Evolutionary conservation across 2,797 vertebrate genomes (phyloP), one percentile per base, ranked within the genome.

Genomic region (Varecia variegata): DNA sequence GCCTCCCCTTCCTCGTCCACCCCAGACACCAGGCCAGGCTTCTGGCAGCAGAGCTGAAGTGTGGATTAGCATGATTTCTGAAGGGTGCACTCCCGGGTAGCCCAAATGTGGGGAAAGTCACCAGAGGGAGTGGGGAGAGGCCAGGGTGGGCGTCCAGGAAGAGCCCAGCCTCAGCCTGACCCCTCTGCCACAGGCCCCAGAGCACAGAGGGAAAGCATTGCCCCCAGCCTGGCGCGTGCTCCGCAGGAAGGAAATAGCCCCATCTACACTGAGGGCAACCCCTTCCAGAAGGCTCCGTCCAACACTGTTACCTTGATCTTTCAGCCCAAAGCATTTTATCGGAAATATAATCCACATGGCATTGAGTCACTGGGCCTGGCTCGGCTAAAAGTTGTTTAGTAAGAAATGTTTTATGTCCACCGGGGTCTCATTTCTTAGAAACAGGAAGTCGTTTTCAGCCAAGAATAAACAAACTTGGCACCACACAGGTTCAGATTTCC

Each of bases 401-500:
- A 83, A 94, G 91, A 92, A 62, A 56, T 52, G 40, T 25, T 96
- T 93, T 38, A 11, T 68, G 60, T 91, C 83, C 62, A 80, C 38
- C 2, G 3, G 45, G 77, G 38, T 62, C 77, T 73, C 32, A 32
- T 58, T 96, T 83, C 89, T 90, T 87, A 93, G 96, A 91, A 97
- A 77, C 62, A 88, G 83, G 91, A 97, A 97, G 74, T 91, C 45
- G 10, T 82, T 62, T 60, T 30, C 56, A 74, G 77, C 88, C 91
- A 83, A 93, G 91, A 95, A 92, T 58, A 95, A 96, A 91, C 80
- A 91, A 74, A 71, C 54, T 76, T 68, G 93, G 79, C 95, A 91
- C 52, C 9, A 9, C 13, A 2, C 30, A 32, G 43, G 30, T 27
- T 52, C 45, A 18, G 50, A 32, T 43, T 90, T 54, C 40, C 30